Percentiles rank a stretch among this genome's conserved stretches.
Conservation (phyloP, 2,888 invertebrate species). For the Lagria hirta region DNA sequence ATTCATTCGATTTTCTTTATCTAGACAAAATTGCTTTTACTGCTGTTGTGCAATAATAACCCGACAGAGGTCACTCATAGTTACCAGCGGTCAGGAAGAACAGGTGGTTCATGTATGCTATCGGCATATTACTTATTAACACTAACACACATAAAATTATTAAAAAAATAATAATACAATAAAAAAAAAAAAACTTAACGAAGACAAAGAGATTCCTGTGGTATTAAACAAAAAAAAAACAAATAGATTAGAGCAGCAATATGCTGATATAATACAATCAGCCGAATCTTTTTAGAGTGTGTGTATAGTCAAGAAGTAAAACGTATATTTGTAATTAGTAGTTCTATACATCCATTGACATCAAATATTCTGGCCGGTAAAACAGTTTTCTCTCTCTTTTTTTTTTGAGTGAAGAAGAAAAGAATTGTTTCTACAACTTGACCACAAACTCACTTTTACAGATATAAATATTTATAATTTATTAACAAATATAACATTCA, state of each 20-base stretch:
- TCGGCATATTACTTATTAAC: constrained; percentile 37
- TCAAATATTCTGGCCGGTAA: constrained; percentile 33
- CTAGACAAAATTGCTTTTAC: constrained; percentile 52
- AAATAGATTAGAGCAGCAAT: constrained; percentile 31
- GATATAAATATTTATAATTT: constrained; percentile 53
- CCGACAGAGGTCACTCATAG: constrained; percentile 21
- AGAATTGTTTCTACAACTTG: constrained; percentile 37
- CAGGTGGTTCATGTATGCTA: constrained; percentile 38
- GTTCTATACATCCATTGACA: constrained; percentile 35
- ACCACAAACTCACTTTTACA: constrained; percentile 41
- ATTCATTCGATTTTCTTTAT: constrained; percentile 31
- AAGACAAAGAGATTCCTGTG: constrained; percentile 13
- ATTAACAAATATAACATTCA: constrained; percentile 55
- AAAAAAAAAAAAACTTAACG: constrained; percentile 2
- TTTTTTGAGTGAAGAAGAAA: constrained; percentile 20
- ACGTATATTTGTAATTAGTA: constrained; percentile 24
- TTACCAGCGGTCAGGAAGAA: constrained; percentile 27
- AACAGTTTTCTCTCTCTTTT: constrained; percentile 22
- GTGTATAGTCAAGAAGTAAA: constrained; percentile 39
- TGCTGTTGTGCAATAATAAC: constrained; percentile 44
- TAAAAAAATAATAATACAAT: constrained; percentile 7
- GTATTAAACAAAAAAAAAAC: constrained; percentile 7
- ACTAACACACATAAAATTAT: constrained; percentile 13
- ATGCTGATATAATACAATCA: constrained; percentile 46
- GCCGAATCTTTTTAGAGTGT: constrained; percentile 36